A percentile compares a stretch with the other conserved stretches of the same genome.
These are phyloP conservation scores for Pediacus dermestoides DNA, from an alignment of 2,888 invertebrate species.

Conservation along the genomic window DNA sequence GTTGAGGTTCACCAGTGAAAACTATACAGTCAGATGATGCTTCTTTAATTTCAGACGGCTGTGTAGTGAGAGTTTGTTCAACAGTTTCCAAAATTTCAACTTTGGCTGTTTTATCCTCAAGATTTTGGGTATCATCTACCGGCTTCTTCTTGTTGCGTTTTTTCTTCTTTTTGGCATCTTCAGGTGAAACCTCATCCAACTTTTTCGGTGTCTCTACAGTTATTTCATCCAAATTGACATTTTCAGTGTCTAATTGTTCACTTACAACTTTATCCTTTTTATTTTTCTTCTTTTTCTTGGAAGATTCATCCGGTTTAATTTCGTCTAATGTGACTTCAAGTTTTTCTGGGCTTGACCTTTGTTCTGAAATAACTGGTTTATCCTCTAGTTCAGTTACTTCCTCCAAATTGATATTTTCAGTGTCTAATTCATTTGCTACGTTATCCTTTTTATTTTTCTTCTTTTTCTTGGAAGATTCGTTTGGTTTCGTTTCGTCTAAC, in stretches of 20 bases:
- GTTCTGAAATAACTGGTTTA: too few species aligned
- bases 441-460: constrained; percentile 6
- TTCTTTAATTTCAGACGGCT: too few species aligned
- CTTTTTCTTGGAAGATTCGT: neutral
- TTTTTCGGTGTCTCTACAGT: constrained; percentile 7
- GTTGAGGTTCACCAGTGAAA: too few species aligned
- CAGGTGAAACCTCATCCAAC: constrained; percentile 18
- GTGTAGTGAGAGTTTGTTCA: too few species aligned
- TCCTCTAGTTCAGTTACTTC: constrained; percentile 1
- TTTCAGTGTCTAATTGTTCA: neutral
- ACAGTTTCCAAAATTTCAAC: neutral
- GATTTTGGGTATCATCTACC: neutral
- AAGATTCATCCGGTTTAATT: constrained; percentile 3
- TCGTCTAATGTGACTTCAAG: constrained; percentile 8
- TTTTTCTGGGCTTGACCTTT: constrained; percentile 6
- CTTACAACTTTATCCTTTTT: constrained; percentile 2
- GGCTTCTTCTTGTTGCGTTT: constrained; percentile 3
- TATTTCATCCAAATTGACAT: constrained; percentile 8
- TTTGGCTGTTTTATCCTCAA: neutral
- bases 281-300: constrained; percentile 5
- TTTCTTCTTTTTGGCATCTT: neutral
- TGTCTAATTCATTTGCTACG: neutral
- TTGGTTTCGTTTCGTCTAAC: constrained; percentile 1
- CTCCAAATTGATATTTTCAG: neutral
- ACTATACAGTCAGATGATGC: too few species aligned